Evolutionary conservation across 1,140 invertebrate genomes (phyloP).

Genomic region (Trachelipus rathkii): DNA sequence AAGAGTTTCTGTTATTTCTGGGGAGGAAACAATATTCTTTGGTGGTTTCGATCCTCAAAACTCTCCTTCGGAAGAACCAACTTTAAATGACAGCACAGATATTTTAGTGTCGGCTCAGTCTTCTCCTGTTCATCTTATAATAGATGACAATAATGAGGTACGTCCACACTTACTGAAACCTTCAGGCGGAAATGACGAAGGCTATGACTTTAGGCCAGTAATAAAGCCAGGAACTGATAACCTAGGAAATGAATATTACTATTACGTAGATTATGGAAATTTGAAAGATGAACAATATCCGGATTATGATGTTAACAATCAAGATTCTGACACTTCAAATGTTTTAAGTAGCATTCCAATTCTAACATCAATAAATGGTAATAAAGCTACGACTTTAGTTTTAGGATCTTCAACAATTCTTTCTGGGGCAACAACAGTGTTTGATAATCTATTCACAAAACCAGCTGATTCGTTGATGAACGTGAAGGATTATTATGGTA

Average conservation of each 20-base stretch:
- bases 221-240: too few species aligned
- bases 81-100: neutral
- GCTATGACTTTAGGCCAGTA: too few species aligned
- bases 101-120: neutral
- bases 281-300: too few species aligned
- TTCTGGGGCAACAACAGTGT: conserved; percentile 47
- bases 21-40: conserved; percentile 46
- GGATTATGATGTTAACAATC: too few species aligned
- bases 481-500: neutral
- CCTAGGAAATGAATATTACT: too few species aligned
- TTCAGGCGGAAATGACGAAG: neutral
- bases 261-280: too few species aligned
- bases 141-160: neutral
- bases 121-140: neutral
- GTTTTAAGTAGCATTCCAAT: too few species aligned
- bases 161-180: neutral
- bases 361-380: too few species aligned
- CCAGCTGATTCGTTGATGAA: conserved; percentile 17
- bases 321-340: too few species aligned
- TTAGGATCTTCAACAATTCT: conserved; percentile 42
- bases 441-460: conserved; percentile 44
- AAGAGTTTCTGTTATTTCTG: conserved; percentile 43
- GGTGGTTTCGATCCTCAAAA: conserved; percentile 35
- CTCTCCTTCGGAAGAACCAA: conserved; percentile 38
- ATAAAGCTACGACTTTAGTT: too few species aligned